Percentiles rank a stretch among this genome's conserved stretches.
These are phyloP conservation scores for Neodiprion virginianus DNA, from an alignment of 1,140 invertebrate species.

Conservation along the genomic window DNA sequence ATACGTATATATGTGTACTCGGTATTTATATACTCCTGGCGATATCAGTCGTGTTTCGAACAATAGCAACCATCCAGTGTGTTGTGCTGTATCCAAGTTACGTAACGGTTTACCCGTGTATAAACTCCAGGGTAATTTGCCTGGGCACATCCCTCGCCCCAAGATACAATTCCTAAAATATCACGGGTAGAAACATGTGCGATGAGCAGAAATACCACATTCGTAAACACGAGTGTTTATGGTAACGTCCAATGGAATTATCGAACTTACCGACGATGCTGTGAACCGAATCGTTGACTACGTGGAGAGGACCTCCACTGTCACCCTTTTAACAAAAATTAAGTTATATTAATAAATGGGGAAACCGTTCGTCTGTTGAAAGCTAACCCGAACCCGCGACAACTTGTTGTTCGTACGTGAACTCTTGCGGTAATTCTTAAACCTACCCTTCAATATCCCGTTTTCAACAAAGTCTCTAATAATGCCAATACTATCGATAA, in stretches of 20 bases:
- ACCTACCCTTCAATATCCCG: no score
- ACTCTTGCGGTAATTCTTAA: no score
- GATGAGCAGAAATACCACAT: background rate
- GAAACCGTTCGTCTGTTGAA: no score
- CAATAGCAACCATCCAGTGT: constrained; percentile 75
- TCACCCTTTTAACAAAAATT: constrained; percentile 62
- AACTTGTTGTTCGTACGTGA: no score
- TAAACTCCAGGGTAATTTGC: constrained; percentile 87
- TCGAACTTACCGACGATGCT: constrained; percentile 62
- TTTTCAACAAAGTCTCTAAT: no score
- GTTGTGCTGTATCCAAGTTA: constrained; percentile 75
- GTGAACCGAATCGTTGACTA: constrained; percentile 55
- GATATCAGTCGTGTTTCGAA: constrained; percentile 27
- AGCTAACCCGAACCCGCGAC: no score
- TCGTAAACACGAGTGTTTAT: background rate
- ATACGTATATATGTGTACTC: background rate
- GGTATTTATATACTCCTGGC: background rate
- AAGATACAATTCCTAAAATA: constrained; percentile 72
- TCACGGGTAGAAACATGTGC: background rate
- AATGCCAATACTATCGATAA: no score
- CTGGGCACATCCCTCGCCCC: constrained; percentile 82
- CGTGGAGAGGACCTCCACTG: constrained; percentile 72
- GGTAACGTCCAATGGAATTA: background rate
- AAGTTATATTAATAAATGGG: background rate
- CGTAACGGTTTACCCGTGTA: constrained; percentile 77